Evolutionary conservation across 2,888 invertebrate genomes (phyloP), one percentile per base, ranked within the genome.

Genomic region (Lepidocyrtoides sp.): DNA sequence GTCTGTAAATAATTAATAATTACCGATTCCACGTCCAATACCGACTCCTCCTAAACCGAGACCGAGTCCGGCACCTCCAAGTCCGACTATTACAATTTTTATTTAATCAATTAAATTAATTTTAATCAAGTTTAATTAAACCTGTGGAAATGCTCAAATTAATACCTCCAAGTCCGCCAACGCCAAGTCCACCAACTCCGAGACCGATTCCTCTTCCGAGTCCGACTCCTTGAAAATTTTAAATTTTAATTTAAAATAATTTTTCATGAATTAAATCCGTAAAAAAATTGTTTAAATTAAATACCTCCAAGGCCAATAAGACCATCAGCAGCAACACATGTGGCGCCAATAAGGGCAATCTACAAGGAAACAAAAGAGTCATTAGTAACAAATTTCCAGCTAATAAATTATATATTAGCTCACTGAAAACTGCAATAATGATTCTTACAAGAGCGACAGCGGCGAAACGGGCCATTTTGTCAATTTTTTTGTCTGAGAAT

Each of bases 381-480:
- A 66, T n/a, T 23, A 54, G 10, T 10, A 2, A 60, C 4, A 26
- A 10, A 26, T 60, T 60, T 14, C 3, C 8, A 7, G 23, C 23
- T 20, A 60, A 17, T 17, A 5, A 54, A 14, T 54, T 17, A 54
- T 4, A 17, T 4, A 17, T 17, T 5, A 54, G n/a, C n/a, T n/a
- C 48, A 69, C 66, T 66, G 54, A 57, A 57, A 72, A 60, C 5
- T 29, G 26, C n/a, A n/a, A 60, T 5, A 60, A 10, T 23, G 17
- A 57, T 32, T 14, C 86, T 87, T 87, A 79, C 79, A 20, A 81
- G 23, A 41, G 26, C 82, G 41, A 75, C 72, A 72, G 82, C 66
- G 60, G 82, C 36, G 60, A 89, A 57, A 75, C 89, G 89, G 57
- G 88, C 88, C 89, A 89, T 89, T 82, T 82, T 79, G 17, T 17